A percentile compares a stretch with the other conserved stretches of the same genome.
Conservation (phyloP, 2,797 vertebrate species). For the Microtus agrestis region DNA sequence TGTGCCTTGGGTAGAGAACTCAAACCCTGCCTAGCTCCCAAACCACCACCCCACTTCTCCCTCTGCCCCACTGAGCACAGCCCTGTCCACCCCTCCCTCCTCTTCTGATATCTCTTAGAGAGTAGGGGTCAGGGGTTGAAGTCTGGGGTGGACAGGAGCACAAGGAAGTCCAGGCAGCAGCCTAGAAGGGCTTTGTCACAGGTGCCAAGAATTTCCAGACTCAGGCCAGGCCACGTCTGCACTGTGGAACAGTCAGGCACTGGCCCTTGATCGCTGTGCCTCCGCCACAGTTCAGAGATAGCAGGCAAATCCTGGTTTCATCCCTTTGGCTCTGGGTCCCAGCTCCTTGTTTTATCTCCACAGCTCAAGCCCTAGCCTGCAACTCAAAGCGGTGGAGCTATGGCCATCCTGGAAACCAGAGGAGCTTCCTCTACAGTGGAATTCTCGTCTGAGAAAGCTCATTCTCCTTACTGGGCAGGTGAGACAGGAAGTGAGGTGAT, state of each 20-base stretch:
- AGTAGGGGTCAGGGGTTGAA: neutral
- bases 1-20: neutral
- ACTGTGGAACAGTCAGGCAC: neutral
- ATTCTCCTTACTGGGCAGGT: slow-evolving; percentile 5
- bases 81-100: neutral
- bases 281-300: neutral
- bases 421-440: neutral
- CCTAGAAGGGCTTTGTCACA: neutral
- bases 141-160: neutral
- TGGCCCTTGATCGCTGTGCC: neutral
- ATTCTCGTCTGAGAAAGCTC: neutral
- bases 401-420: neutral
- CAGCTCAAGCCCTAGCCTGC: neutral
- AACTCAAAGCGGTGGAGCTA: neutral
- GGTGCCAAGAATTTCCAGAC: neutral
- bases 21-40: neutral
- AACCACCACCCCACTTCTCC: neutral
- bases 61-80: neutral
- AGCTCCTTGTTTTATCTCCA: neutral
- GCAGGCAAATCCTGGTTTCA: neutral
- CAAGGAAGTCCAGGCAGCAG: neutral
- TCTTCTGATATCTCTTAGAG: accelerated
- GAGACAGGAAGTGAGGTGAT: neutral
- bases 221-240: neutral
- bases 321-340: neutral